Base-by-base conservation (phyloP, 2,888 invertebrate species). In the Hermaeophaga mercurialis region DNA sequence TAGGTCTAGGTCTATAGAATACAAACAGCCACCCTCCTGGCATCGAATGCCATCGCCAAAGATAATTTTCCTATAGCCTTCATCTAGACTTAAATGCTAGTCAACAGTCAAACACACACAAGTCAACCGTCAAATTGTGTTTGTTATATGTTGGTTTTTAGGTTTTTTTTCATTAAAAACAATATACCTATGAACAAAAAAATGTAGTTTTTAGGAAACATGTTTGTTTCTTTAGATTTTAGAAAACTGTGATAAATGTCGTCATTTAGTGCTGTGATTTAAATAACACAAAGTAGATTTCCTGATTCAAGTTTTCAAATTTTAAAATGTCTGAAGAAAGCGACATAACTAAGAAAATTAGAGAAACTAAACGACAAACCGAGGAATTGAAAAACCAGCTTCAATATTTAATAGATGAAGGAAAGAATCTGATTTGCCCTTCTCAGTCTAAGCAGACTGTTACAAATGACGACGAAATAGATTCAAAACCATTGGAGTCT, bases 331-430 rank as follows among this genome's bases (percentile, higher is more conserved):
- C 44, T 14, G 48, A 50, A 4, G 61, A 50, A 45, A 63, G 60
- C 26, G 59, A 63, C 48, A 61, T 72, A n/a, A 63, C 58, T 38
- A 59, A 68, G 48, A 66, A 69, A 61, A 69, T 74, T 31, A 62
- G 64, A 34, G 68, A 74, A 61, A 73, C 75, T 14, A 72, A 69
- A 58, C 67, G 68, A 48, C 75, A 77, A 69, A 75, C 77, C 43
- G 75, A 75, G 63, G 62, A 69, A 46, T 59, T 77, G 22, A 76
- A 74, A 64, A 66, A 66, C 11, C 73, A 77, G 64, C 62, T 77
- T 41, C 67, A 75, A 63, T 68, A 68, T 55, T 59, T 77, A 22
- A 72, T 78, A 15, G 70, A 67, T 49, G 59, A 62, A 36, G 74
- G 72, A 43, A 54, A 47, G 19, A 53, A 49, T 45, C 28, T 54